Percentiles rank a stretch among this genome's conserved stretches.
phyloP scores from a whole-genome alignment of 2,113 vertebrate genomes.

The Alexandromys fortis region DNA sequence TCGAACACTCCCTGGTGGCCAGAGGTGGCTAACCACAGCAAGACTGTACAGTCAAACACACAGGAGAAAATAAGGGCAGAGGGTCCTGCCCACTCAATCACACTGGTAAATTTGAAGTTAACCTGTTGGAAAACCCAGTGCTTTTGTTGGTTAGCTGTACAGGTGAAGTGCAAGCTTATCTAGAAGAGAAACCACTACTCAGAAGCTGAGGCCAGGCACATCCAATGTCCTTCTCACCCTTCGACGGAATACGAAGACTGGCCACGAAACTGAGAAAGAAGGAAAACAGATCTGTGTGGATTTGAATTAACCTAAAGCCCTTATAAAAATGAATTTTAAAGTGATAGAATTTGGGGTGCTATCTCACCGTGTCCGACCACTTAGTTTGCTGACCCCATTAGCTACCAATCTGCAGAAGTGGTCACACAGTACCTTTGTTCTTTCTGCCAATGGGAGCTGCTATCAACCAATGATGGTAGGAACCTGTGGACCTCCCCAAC shows the following conservation, averaged over 20 bases:
- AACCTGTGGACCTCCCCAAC: not conserved
- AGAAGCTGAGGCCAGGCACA: conserved; percentile 40
- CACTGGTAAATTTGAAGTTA: conserved; percentile 52
- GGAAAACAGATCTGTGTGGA: not conserved
- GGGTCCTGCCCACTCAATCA: conserved; percentile 14
- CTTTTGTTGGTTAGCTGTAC: not conserved
- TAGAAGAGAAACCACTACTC: conserved; percentile 55
- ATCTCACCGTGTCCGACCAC: not conserved
- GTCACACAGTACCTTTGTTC: not conserved
- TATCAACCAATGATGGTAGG: too few relatives aligned
- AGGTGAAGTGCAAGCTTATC: conserved; percentile 52
- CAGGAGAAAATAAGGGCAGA: not conserved
- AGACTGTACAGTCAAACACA: not conserved
- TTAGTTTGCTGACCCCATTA: not conserved
- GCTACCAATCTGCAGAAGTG: not conserved
- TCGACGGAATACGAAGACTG: not conserved
- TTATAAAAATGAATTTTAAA: conserved; percentile 8
- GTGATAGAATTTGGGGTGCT: not conserved
- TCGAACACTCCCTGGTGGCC: not conserved
- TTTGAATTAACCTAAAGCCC: not conserved
- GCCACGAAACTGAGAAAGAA: not conserved
- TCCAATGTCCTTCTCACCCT: not conserved
- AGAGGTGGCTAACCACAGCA: not conserved
- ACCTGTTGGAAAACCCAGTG: conserved; percentile 55
- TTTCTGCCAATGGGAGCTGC: not conserved